phyloP scores from a whole-genome alignment of 2,113 vertebrate species.

The Atherinomorus stipes region DNA sequence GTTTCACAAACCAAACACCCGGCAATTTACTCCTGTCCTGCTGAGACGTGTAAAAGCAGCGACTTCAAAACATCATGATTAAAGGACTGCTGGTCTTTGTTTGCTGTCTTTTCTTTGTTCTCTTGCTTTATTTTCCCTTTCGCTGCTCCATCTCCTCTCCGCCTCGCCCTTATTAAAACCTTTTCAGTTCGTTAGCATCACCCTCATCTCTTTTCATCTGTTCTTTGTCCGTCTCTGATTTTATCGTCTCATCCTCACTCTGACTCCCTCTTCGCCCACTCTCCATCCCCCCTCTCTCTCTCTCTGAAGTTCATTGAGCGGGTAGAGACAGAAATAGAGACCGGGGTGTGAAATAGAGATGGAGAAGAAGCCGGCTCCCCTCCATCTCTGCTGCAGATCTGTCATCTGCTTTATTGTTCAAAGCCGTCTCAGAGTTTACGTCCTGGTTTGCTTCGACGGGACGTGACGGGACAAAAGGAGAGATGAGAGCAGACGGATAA shows the following conservation, averaged over 20 bases:
- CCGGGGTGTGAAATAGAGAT: slow-evolving; percentile 12
- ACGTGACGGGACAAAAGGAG: slow-evolving; percentile 42
- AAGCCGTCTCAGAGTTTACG: slow-evolving; percentile 50
- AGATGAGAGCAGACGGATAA: neutral
- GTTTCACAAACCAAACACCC: slow-evolving; percentile 4
- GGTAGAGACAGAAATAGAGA: slow-evolving; percentile 37
- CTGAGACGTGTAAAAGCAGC: slow-evolving; percentile 2
- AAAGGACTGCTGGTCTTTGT: neutral
- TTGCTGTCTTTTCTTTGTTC: neutral
- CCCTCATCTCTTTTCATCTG: neutral
- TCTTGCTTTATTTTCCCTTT: neutral
- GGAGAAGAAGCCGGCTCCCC: neutral
- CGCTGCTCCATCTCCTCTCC: neutral
- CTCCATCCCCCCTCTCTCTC: neutral
- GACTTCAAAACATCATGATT: neutral
- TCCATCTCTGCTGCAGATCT: slow-evolving; percentile 29
- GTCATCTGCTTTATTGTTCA: slow-evolving; percentile 56
- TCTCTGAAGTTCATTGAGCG: slow-evolving; percentile 42
- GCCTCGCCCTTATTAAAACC: slow-evolving; percentile 1
- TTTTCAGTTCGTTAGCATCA: neutral
- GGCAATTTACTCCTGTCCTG: slow-evolving; percentile 15
- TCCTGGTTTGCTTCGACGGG: slow-evolving; percentile 27
- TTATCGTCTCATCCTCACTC: slow-evolving; percentile 6
- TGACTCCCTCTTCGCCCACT: neutral
- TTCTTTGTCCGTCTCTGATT: neutral